phyloP scores from a whole-genome alignment of 2,113 vertebrate species.

The Phycodurus eques region DNA sequence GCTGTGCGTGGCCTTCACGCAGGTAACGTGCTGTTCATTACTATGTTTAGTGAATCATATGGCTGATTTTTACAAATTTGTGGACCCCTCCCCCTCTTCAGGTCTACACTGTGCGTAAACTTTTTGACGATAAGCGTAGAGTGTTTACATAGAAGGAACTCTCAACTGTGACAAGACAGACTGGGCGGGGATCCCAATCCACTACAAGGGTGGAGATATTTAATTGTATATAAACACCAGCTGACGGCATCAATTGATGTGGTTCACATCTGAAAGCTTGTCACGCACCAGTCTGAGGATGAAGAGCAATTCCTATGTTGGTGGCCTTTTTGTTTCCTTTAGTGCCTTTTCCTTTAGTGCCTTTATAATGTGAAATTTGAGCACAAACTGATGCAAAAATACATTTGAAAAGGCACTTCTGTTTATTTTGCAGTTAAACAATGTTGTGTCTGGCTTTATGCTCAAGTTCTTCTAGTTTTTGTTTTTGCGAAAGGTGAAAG shows the following conservation, averaged over 20 bases:
- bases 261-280: not conserved
- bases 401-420: conserved; percentile 7
- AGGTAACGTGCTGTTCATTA: conserved; percentile 48
- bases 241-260: not conserved
- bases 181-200: not conserved
- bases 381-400: conserved; percentile 20
- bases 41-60: not conserved
- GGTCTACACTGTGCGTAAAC: conserved; percentile 84
- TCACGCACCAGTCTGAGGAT: conserved; percentile 5
- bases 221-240: not conserved
- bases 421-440: not conserved
- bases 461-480: not conserved
- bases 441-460: not conserved
- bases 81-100: conserved; percentile 11
- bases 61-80: not conserved
- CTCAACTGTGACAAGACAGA: not conserved
- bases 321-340: conserved; percentile 20
- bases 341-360: conserved; percentile 45
- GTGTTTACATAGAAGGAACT: conserved; percentile 71
- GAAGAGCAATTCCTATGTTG: not conserved
- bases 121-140: conserved; percentile 82
- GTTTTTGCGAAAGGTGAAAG: not conserved
- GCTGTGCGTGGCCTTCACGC: conserved; percentile 79
- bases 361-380: conserved; percentile 29
- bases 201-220: not conserved